Conservation (phyloP, 2,888 invertebrate genomes). For the Zaprionus lineosus region DNA sequence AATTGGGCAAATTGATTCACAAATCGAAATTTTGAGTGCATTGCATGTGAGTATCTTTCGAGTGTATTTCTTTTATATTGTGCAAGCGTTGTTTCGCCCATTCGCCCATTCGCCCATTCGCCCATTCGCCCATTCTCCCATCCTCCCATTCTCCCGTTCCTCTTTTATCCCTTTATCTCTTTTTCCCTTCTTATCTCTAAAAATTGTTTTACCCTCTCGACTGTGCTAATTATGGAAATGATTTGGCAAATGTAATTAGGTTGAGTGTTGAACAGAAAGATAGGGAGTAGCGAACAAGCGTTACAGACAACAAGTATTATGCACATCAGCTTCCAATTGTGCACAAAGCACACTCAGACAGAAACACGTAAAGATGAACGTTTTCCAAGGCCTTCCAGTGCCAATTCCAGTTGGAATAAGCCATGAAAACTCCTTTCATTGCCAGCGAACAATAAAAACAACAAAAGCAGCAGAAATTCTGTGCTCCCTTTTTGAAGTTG, state of each 20-base stretch:
- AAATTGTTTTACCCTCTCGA: slow-evolving; percentile 27
- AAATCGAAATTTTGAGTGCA: slow-evolving; percentile 52
- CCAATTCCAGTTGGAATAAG: slow-evolving; percentile 56
- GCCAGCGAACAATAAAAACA: slow-evolving; percentile 50
- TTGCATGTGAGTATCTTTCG: slow-evolving; percentile 75
- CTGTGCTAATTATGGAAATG: slow-evolving; percentile 71
- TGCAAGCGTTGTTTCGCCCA: slow-evolving; percentile 12
- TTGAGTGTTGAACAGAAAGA: slow-evolving; percentile 23
- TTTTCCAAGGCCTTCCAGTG: slow-evolving; percentile 68
- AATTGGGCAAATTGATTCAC: slow-evolving; percentile 49
- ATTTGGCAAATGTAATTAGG: slow-evolving; percentile 42
- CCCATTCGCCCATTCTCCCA: slow-evolving; percentile 9
- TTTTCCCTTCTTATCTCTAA: slow-evolving; percentile 2
- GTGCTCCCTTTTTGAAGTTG: slow-evolving; percentile 75
- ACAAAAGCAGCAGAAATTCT: slow-evolving; percentile 38
- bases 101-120: slow-evolving; percentile 25
- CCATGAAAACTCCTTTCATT: slow-evolving; percentile 71
- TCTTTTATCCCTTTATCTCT: slow-evolving; percentile 1
- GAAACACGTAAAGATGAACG: slow-evolving; percentile 9
- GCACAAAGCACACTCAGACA: slow-evolving; percentile 1
- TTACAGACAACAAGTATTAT: slow-evolving; percentile 17
- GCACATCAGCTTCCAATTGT: slow-evolving; percentile 39
- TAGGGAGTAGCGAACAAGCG: slow-evolving; percentile 12
- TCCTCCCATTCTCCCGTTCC: not conserved
- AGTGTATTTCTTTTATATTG: slow-evolving; percentile 44